phyloP scores from a whole-genome alignment of 2,888 invertebrate species.

The Shargacucullia verbasci region DNA sequence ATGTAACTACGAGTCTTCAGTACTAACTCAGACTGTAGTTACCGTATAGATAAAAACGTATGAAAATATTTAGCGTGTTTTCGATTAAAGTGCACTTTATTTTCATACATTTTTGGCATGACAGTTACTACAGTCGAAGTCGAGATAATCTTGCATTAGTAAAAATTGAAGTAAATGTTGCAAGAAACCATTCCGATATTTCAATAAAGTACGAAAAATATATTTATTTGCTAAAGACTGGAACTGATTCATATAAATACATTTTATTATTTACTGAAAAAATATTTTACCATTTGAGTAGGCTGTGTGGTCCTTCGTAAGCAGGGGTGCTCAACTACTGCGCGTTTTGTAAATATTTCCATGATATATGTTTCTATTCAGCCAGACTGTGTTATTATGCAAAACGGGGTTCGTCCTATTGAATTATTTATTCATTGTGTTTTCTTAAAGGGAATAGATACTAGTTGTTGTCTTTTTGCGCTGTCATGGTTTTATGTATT shows the following conservation, averaged over 20 bases:
- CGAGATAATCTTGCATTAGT: too few relatives aligned
- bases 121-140: too few relatives aligned
- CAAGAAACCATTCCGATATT: too few relatives aligned
- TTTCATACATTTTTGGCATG: too few relatives aligned
- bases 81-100: too few relatives aligned
- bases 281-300: conserved; percentile 22
- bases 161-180: too few relatives aligned
- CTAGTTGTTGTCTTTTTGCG: conserved; percentile 26
- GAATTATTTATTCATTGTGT: conserved; percentile 53
- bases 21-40: too few relatives aligned
- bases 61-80: too few relatives aligned
- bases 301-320: conserved; percentile 15
- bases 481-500: conserved; percentile 19
- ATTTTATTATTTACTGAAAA: background rate
- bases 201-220: background rate
- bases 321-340: conserved; percentile 19
- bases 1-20: background rate
- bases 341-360: conserved; percentile 30
- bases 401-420: conserved; percentile 40
- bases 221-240: too few relatives aligned
- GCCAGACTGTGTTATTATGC: conserved; percentile 51
- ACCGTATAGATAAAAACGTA: too few relatives aligned
- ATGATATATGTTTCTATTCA: conserved; percentile 54
- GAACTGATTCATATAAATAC: background rate
- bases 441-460: conserved; percentile 27